Base-by-base conservation (phyloP, 1,140 invertebrate genomes). In the Zaprionus tsacasi region DNA sequence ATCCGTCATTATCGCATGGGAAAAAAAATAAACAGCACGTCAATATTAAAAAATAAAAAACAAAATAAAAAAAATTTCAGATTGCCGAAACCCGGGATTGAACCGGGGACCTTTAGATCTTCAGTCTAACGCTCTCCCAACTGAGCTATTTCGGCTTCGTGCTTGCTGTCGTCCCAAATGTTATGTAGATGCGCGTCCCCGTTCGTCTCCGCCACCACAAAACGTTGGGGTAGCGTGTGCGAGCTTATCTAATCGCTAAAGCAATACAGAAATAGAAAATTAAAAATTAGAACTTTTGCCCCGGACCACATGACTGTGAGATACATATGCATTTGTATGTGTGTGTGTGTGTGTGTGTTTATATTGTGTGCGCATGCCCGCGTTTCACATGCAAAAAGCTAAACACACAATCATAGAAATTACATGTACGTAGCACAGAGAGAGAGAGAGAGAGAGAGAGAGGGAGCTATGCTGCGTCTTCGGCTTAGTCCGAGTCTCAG, bases 71-170 rank as follows among this genome's bases (percentile, higher is more conserved):
- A 12, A 30, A 12, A 5, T 0, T 0, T 50, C n/a, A n/a, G 17
- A 27, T 57, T 95, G 95, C 95, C 95, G 95, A 95, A 95, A 95
- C 95, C 95, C 93, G 95, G 95, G 94, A 95, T 95, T 94, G 95
- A 95, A 95, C 95, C 94, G 94, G 95, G 95, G 95, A 96, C 95
- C 94, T 96, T 96, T 95, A 96, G 95, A 96, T 95, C 95, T 95
- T 95, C 95, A 96, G 95, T 95, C 95, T 95, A 95, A 95, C 95
- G 95, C 95, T 96, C 95, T 96, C 95, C 95, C 95, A 95, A 95
- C 95, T 95, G 95, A 95, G 95, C 95, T 95, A 95, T 95, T 95
- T 95, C 95, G 95, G 95, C 95, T 56, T 27, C 13, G 5, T 70
- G 63, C 0, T 3, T 1, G 1, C 0, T 0, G 8, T n/a, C n/a